Evolutionary conservation across 2,113 vertebrate genomes (phyloP), one percentile per base, ranked within the genome.

Genomic region (Entelurus aequoreus): DNA sequence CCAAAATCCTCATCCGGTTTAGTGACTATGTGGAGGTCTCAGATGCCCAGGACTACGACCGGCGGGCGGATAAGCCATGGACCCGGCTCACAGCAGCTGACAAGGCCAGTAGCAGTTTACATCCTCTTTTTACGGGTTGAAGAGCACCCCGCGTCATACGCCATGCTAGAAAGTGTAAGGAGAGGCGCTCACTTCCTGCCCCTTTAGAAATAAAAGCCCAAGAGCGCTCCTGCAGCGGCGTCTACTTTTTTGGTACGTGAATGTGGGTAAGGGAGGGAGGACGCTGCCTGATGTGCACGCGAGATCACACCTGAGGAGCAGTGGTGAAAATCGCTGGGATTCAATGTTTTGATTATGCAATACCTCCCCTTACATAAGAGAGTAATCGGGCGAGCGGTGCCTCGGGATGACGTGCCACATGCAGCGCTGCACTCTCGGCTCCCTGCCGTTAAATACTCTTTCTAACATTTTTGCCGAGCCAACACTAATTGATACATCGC

Each of bases 11-110:
- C 51, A 98, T 98, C 85, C 93, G 91, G 67, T 99, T 99, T 90
- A 94, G 95, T 1, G 97, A 99, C 89, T 99, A 98, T 0, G 97
- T 99, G 82, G 97, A 99, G 69, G 94, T 99, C 85, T 93, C 97
- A 0, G 95, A 98, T 0, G 96, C 97, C 1, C 95, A 98, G 88
- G 97, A 98, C 84, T 98, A 99, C 0, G 97, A 99, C 90, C 88
- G 97, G 59, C 91, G 96, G 71, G 94, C 97, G 0, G 97, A 99
- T 84, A 99, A 99, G 71, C 97, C 97, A 13, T 99, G 97, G 97
- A 98, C 95, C 48, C 90, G 97, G 42, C 95, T 99, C 81, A 98
- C 97, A 0, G 95, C 97, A 0, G 97, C 97, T 0, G 97, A 99
- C 88, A 99, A 99, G 91, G 97, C 93, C 73, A 91, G 87, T 79